Evolutionary conservation across 2,888 invertebrate species (phyloP), one percentile per base, ranked within the genome.

Genomic region (Epirrhoe alternata): DNA sequence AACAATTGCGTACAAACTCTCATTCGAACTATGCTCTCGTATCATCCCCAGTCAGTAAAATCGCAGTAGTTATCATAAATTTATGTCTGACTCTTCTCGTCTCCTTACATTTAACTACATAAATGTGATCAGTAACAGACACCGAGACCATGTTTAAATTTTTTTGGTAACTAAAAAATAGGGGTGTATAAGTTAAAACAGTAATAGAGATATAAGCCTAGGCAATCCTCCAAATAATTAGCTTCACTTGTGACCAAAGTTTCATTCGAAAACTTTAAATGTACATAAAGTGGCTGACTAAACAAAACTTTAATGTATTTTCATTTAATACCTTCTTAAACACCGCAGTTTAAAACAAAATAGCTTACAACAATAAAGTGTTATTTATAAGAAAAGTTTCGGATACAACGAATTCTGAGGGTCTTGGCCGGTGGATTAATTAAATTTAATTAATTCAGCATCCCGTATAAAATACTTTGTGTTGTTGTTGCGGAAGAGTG

Each of bases 341-440:
- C 55, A 62, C 58, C 66, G 31, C 54, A 59, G 62, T 60, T 56
- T 75, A 69, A 69, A 73, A 73, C 66, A 70, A 76, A 70, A 76
- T 74, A 74, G 69, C 74, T 68, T 66, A 66, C 64, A 76, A 74
- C 74, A 74, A 74, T 73, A 71, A 71, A 76, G 67, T 66, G 74
- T 74, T 76, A 77, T 78, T 77, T 77, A 74, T 74, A 73, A 73
- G 75, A 72, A 76, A 79, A 77, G 71, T 77, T 72, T 73, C 56
- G 70, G 73, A 74, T 73, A 74, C 71, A 76, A 74, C 70, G 68
- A 73, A 74, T 75, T 78, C 74, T 75, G 51, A 68, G 64, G 68
- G 68, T 66, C 64, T 59, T 64, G 62, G 66, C 63, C 64, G 64
- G 58, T 65, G 59, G 70, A 71, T 76, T 77, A 73, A 76, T 77